These are phyloP conservation scores for Mya arenaria DNA, from an alignment of 1,140 invertebrate genomes.

Conservation along the genomic window DNA sequence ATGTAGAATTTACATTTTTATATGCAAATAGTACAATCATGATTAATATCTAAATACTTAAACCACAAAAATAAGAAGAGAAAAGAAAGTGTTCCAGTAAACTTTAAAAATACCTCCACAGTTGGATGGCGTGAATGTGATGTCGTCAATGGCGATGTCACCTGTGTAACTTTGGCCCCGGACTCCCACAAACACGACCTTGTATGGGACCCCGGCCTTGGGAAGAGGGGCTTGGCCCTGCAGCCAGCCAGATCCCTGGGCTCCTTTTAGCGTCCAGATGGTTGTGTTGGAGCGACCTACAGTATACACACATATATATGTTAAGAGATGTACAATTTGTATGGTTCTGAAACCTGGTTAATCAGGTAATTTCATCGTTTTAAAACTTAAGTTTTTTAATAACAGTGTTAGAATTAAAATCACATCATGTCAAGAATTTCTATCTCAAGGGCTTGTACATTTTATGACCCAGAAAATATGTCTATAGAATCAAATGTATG, in stretches of 20 bases:
- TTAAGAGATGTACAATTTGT: background rate
- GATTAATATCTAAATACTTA: too few species aligned
- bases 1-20: too few species aligned
- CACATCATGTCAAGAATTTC: background rate
- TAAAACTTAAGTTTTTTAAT: background rate
- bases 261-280: slow-evolving; percentile 63
- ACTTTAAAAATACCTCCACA: slow-evolving; percentile 70
- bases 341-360: background rate
- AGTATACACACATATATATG: too few species aligned
- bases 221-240: slow-evolving; percentile 67
- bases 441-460: too few species aligned
- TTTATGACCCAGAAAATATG: too few species aligned
- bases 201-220: slow-evolving; percentile 39
- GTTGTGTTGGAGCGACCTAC: slow-evolving; percentile 35
- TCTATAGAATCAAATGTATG: too few species aligned
- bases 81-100: too few species aligned
- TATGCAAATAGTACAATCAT: too few species aligned
- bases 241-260: slow-evolving; percentile 65
- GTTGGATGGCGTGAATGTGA: slow-evolving; percentile 80
- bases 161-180: slow-evolving; percentile 86
- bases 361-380: background rate
- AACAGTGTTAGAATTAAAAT: background rate
- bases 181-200: slow-evolving; percentile 82
- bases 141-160: slow-evolving; percentile 89
- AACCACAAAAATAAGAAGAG: too few species aligned